These are phyloP conservation scores for Danio kyathit DNA, from an alignment of 2,797 vertebrate species.

Conservation along the genomic window DNA sequence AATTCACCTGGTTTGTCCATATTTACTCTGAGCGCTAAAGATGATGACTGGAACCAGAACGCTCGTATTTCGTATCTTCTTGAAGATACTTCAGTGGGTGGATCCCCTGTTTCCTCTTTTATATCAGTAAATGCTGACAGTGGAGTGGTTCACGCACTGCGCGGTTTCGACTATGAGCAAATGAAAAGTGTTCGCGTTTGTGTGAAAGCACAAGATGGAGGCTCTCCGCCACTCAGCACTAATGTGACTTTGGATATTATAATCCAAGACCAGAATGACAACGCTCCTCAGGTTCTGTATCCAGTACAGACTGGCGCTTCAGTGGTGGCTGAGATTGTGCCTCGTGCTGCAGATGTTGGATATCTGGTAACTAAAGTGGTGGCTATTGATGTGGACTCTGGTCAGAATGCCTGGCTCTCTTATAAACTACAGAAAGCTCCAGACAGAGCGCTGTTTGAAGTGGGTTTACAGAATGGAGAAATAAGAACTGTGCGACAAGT, in stretches of 20 bases:
- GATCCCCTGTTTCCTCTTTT: conserved; percentile 62
- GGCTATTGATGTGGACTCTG: too few species aligned
- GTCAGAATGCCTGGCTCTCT: too few species aligned
- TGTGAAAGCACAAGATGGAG: conserved; percentile 69
- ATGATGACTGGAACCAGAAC: conserved; percentile 71
- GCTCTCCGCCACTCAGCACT: conserved; percentile 63
- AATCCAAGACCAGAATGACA: conserved; percentile 62
- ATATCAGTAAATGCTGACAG: conserved; percentile 63
- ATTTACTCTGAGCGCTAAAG: conserved; percentile 68
- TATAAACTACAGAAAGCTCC: too few species aligned
- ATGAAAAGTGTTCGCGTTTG: conserved; percentile 61
- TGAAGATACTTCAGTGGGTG: conserved; percentile 27
- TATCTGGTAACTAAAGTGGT: too few species aligned
- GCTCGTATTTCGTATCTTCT: conserved; percentile 59
- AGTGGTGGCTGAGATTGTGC: too few species aligned
- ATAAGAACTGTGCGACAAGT: too few species aligned
- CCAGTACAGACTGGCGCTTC: too few species aligned
- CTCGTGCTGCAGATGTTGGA: too few species aligned
- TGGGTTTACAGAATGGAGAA: too few species aligned
- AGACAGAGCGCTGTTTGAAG: too few species aligned
- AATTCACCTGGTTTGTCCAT: conserved; percentile 72
- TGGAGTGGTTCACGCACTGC: conserved; percentile 54
- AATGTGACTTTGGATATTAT: conserved; percentile 44
- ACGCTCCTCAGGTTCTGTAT: too few species aligned
- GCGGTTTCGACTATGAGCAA: conserved; percentile 71